Percentiles rank a stretch among this genome's conserved stretches.
These are phyloP conservation scores for Rotaria socialis DNA, from an alignment of 2,888 invertebrate genomes.

Conservation along the genomic window DNA sequence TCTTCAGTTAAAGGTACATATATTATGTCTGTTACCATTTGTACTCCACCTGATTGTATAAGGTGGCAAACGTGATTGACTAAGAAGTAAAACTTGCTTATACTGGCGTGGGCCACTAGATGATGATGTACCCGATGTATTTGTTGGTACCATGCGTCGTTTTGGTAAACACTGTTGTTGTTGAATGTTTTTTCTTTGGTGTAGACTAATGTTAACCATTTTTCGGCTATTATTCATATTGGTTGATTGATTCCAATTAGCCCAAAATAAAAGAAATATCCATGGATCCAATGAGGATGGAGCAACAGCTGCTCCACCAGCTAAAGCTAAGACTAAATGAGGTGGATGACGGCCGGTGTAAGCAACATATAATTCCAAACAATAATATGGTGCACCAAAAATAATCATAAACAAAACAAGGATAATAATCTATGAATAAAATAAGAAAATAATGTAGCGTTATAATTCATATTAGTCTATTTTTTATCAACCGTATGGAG, in stretches of 20 bases:
- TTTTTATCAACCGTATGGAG: background rate
- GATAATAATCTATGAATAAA: background rate
- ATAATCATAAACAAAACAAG: background rate
- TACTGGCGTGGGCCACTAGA: background rate
- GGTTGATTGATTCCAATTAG: constrained; percentile 7
- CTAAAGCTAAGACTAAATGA: background rate
- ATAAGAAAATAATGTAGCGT: background rate
- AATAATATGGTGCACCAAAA: constrained; percentile 21
- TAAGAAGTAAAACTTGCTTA: background rate
- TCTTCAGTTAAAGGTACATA: background rate
- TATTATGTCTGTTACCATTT: background rate
- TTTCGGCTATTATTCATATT: background rate
- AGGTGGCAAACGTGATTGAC: background rate
- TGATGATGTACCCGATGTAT: background rate
- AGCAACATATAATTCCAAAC: constrained; percentile 17
- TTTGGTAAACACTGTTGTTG: background rate
- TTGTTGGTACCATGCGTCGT: background rate
- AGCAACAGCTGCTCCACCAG: constrained; percentile 18
- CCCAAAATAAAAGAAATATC: constrained; percentile 37
- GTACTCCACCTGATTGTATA: background rate
- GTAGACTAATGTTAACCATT: background rate
- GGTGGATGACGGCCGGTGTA: background rate
- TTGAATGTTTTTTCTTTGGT: background rate
- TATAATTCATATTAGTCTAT: background rate
- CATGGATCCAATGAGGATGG: constrained; percentile 26